A percentile compares a stretch with the other conserved stretches of the same genome.
These are phyloP conservation scores for Micromys minutus DNA, from an alignment of 2,113 vertebrate species.

Conservation along the genomic window DNA sequence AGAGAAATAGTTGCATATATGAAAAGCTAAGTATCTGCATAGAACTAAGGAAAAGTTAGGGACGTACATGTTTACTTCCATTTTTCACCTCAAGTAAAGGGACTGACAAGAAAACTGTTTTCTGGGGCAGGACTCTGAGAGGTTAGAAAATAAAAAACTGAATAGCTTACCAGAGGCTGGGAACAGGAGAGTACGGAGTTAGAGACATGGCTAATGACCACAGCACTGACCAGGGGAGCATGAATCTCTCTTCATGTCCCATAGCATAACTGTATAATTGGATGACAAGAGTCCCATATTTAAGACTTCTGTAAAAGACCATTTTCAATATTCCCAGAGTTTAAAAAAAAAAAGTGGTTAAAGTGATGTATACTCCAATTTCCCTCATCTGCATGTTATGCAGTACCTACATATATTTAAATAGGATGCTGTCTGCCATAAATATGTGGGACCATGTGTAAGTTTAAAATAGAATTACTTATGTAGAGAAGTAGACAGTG, in stretches of 20 bases:
- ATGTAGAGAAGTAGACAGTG: neutral
- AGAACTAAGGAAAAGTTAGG: neutral
- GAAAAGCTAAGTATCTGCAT: neutral
- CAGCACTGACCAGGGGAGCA: rapidly evolving
- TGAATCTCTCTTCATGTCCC: neutral
- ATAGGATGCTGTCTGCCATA: neutral
- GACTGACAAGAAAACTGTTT: neutral
- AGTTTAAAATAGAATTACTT: neutral
- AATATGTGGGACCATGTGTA: neutral
- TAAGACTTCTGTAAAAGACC: neutral
- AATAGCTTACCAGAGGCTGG: no score
- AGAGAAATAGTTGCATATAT: neutral
- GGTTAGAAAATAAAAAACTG: neutral
- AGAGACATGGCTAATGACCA: neutral
- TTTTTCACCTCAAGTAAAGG: neutral
- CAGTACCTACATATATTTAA: neutral
- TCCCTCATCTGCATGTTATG: neutral
- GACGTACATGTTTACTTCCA: neutral
- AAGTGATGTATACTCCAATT: neutral
- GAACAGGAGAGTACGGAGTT: no score
- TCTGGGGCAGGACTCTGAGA: neutral
- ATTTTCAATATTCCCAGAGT: neutral
- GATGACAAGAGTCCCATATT: neutral
- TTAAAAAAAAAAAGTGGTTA: neutral
- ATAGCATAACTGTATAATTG: neutral